Conservation (phyloP, 2,888 invertebrate species). For the Epistrophella euchroma region DNA sequence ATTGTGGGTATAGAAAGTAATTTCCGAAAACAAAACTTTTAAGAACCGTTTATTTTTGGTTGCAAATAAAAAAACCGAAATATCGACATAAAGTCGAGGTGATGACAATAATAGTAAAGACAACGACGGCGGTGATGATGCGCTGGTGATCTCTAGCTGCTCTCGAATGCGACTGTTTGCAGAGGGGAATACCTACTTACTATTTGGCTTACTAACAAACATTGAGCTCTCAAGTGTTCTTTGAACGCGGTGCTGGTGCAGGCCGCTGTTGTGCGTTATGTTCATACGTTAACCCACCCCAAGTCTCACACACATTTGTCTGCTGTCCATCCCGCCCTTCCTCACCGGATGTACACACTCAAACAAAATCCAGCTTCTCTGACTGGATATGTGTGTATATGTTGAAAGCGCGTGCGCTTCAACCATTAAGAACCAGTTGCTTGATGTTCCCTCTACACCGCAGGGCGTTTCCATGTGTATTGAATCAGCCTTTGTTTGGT, state of each 20-base stretch:
- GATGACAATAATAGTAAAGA: conserved; percentile 76
- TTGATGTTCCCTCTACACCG: conserved; percentile 43
- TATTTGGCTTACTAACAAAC: conserved; percentile 85
- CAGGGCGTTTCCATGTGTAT: conserved; percentile 28
- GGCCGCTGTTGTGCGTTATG: conserved; percentile 60
- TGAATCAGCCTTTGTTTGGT: conserved; percentile 58
- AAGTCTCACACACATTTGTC: conserved; percentile 53
- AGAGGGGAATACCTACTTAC: conserved; percentile 85
- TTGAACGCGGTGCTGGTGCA: conserved; percentile 70
- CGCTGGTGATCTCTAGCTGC: conserved; percentile 84
- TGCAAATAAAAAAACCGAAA: conserved; percentile 73
- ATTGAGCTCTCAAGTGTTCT: conserved; percentile 84
- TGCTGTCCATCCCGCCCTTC: conserved; percentile 51
- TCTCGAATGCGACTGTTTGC: conserved; percentile 85
- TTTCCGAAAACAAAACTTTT: conserved; percentile 76
- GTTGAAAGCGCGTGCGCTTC: conserved; percentile 63
- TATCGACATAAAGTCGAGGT: conserved; percentile 75
- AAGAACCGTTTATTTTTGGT: conserved; percentile 74
- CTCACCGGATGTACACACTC: conserved; percentile 33
- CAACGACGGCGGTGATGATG: conserved; percentile 79
- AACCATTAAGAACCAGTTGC: conserved; percentile 60
- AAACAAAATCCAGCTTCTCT: conserved; percentile 30
- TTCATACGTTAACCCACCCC: conserved; percentile 68
- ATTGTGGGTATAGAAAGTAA: conserved; percentile 72
- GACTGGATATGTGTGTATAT: conserved; percentile 24